Conservation (phyloP, 1,140 invertebrate genomes). For the Diachasmimorpha longicaudata region DNA sequence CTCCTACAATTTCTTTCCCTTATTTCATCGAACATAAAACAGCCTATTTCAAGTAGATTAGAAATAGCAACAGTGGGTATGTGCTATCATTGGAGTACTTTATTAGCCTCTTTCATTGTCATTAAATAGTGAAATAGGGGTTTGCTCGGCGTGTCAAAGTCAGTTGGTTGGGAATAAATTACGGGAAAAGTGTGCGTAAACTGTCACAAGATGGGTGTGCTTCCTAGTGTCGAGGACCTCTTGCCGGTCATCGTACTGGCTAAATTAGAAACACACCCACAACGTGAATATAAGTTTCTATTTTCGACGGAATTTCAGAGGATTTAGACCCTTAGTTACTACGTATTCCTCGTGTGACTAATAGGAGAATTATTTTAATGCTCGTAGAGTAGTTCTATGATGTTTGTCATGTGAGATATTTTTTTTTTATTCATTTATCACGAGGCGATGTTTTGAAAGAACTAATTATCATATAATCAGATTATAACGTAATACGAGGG, state of each 20-base stretch:
- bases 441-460: no score
- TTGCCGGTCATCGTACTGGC: background rate
- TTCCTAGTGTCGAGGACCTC: conserved; percentile 32
- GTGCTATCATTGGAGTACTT: background rate
- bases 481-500: no score
- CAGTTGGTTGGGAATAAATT: conserved; percentile 27
- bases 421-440: no score
- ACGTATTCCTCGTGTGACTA: background rate
- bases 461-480: no score
- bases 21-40: background rate
- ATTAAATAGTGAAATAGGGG: background rate
- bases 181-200: conserved; percentile 5
- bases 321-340: background rate
- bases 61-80: background rate
- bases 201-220: conserved; percentile 1
- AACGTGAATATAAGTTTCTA: background rate
- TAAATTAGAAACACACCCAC: conserved; percentile 29
- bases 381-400: no score
- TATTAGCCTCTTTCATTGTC: background rate
- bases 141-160: conserved; percentile 20
- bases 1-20: background rate
- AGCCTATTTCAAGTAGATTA: background rate
- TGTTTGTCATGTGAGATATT: no score
- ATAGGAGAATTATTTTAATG: background rate
- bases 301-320: background rate